Percentiles rank a stretch among this genome's conserved stretches.
Conservation (phyloP, 2,113 vertebrate species). For the Calyptomena viridis region DNA sequence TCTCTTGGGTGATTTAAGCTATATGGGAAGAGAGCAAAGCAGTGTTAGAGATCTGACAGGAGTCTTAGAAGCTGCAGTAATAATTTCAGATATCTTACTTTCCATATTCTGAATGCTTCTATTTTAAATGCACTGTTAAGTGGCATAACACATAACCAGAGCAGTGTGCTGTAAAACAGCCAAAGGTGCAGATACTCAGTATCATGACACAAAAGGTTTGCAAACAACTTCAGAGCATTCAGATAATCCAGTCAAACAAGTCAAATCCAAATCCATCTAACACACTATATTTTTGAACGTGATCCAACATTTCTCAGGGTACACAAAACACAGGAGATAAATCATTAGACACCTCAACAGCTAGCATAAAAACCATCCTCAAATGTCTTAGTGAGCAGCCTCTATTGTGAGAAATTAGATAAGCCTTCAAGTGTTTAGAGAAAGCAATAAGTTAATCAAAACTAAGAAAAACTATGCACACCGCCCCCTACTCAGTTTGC, state of each 20-base stretch:
- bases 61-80: background rate
- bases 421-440: background rate
- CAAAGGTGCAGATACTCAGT: background rate
- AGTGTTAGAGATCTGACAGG: slow-evolving; percentile 35
- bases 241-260: background rate
- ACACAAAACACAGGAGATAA: background rate
- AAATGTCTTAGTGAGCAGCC: background rate
- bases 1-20: slow-evolving; percentile 98
- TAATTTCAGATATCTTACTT: background rate
- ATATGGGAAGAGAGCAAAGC: slow-evolving; percentile 63
- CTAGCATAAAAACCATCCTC: background rate
- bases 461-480: background rate
- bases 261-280: background rate
- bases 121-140: background rate
- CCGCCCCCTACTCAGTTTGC: background rate
- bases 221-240: background rate
- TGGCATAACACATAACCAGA: background rate
- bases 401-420: background rate
- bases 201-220: background rate
- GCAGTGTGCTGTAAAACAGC: background rate
- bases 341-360: background rate
- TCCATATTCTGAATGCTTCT: background rate
- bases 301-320: background rate
- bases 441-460: background rate
- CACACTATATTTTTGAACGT: fast-evolving